These are phyloP conservation scores for Chelonoidis abingdonii DNA, from an alignment of 2,113 vertebrate species.

Conservation along the genomic window DNA sequence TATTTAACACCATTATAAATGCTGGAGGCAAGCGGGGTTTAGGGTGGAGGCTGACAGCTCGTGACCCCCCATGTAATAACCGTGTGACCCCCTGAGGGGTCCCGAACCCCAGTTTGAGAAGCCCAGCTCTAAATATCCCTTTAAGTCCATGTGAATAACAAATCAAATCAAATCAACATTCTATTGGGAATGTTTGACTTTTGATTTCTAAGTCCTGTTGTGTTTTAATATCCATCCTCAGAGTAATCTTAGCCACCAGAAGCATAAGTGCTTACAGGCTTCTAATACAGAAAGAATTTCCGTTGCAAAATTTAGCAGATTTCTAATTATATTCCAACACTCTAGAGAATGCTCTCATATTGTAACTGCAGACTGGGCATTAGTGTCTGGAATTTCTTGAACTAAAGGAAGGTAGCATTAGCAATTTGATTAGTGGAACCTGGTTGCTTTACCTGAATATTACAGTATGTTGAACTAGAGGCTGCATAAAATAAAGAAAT, in stretches of 20 bases:
- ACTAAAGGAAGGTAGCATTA: slow-evolving; percentile 59
- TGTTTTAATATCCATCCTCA: slow-evolving; percentile 32
- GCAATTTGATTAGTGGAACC: slow-evolving; percentile 61
- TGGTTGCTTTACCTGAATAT: slow-evolving; percentile 61
- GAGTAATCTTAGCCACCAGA: not conserved
- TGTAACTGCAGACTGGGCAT: slow-evolving; percentile 38
- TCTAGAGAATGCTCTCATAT: slow-evolving; percentile 2
- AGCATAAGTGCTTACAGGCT: not conserved
- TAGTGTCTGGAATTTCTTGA: slow-evolving; percentile 43
- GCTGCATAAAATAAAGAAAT: slow-evolving; percentile 63
- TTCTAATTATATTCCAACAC: slow-evolving; percentile 41
- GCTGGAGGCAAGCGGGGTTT: too few relatives aligned
- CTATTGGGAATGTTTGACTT: not conserved
- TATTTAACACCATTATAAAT: too few relatives aligned
- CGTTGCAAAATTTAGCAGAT: slow-evolving; percentile 14
- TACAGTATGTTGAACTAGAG: slow-evolving; percentile 59
- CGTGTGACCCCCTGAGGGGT: too few relatives aligned
- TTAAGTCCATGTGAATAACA: not conserved
- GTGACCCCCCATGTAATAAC: too few relatives aligned
- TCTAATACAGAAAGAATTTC: slow-evolving; percentile 1
- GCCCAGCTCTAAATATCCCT: not conserved
- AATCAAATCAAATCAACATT: not conserved
- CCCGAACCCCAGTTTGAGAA: too few relatives aligned
- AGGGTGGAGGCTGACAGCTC: too few relatives aligned
- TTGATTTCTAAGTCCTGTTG: not conserved